These are phyloP conservation scores for Muscidifurax raptorellus DNA, from an alignment of 1,140 invertebrate species.

Conservation along the genomic window DNA sequence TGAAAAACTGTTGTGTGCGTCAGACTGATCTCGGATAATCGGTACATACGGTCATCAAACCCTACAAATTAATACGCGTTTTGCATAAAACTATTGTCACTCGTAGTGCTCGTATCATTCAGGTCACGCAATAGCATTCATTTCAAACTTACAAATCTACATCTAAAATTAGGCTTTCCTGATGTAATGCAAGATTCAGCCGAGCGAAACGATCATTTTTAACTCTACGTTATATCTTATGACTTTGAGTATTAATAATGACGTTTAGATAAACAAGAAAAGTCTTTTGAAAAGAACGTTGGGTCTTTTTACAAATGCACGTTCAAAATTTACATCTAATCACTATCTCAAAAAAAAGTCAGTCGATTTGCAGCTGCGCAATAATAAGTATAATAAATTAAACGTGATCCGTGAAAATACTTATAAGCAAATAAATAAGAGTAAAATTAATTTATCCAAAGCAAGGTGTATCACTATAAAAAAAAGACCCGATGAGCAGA, in stretches of 20 bases:
- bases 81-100: not conserved
- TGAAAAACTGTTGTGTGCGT: not conserved
- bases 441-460: not conserved
- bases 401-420: not conserved
- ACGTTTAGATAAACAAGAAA: too few relatives aligned
- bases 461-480: too few relatives aligned
- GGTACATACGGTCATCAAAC: not conserved
- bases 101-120: slow-evolving; percentile 14
- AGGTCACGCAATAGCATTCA: slow-evolving; percentile 36
- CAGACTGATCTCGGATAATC: not conserved
- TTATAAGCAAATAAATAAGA: not conserved
- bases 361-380: not conserved
- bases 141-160: not conserved
- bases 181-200: not conserved
- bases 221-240: not conserved
- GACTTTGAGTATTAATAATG: not conserved
- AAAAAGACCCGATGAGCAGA: too few relatives aligned
- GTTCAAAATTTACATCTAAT: not conserved
- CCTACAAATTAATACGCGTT: not conserved
- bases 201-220: not conserved
- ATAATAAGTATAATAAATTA: too few relatives aligned
- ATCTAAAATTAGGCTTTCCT: not conserved
- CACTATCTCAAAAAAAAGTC: not conserved
- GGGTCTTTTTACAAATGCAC: too few relatives aligned
- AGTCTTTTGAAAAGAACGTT: not conserved